Percentiles rank a stretch among this genome's conserved stretches.
Evolutionary conservation across 2,797 vertebrate genomes (phyloP).

Genomic region (Potorous gilbertii): DNA sequence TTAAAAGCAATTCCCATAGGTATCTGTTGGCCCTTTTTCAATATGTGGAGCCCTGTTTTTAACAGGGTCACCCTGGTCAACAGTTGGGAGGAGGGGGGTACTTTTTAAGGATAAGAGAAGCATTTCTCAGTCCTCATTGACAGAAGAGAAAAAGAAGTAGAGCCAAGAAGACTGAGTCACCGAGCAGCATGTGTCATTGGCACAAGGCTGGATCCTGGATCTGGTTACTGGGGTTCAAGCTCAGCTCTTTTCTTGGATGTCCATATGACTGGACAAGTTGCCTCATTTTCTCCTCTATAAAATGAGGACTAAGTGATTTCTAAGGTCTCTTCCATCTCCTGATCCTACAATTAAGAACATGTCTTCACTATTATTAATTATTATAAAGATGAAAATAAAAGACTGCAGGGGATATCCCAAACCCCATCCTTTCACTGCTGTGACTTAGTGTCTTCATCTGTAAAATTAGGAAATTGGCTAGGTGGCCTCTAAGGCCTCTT

Average conservation of each 20-base stretch:
- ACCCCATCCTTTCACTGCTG: slow-evolving; percentile 44
- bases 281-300: background rate
- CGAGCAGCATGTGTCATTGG: background rate
- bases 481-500: background rate
- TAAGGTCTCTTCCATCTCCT: background rate
- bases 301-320: background rate
- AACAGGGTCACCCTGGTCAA: background rate
- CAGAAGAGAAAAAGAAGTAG: background rate
- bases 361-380: slow-evolving; percentile 54
- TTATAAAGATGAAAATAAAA: slow-evolving; percentile 53
- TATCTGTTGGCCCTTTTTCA: background rate
- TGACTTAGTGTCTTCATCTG: background rate
- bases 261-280: background rate
- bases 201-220: background rate
- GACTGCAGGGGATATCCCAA: slow-evolving; percentile 36
- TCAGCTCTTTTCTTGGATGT: background rate
- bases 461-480: background rate
- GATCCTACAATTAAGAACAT: background rate
- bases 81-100: background rate
- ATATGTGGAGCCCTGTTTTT: background rate
- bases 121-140: background rate
- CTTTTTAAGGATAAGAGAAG: background rate
- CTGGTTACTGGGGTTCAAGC: background rate
- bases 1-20: background rate
- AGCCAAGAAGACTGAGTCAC: slow-evolving; percentile 29